Evolutionary conservation across 2,113 vertebrate species (phyloP).

Genomic region (Cyprinus carpio): DNA sequence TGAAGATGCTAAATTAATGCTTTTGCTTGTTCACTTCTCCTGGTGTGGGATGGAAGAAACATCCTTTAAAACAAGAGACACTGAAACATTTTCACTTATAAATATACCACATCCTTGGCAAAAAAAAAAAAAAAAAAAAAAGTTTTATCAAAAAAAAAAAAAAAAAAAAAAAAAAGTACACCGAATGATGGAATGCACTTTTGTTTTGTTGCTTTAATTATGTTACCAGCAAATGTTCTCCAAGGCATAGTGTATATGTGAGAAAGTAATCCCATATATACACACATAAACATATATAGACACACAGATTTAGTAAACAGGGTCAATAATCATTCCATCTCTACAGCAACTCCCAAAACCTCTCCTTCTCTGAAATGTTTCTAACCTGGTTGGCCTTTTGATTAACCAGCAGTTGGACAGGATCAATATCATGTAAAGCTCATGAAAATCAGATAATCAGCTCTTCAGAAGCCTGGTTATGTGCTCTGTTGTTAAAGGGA

Average conservation of each 20-base stretch:
- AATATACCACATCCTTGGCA: constrained; percentile 47
- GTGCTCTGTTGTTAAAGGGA: not conserved
- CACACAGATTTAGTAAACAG: constrained; percentile 45
- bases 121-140: constrained; percentile 7
- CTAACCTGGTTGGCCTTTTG: not conserved
- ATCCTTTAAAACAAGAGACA: constrained; percentile 31
- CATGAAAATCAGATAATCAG: not conserved
- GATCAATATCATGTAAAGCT: not conserved
- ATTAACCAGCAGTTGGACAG: not conserved
- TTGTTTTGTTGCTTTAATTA: constrained; percentile 43
- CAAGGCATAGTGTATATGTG: constrained; percentile 44
- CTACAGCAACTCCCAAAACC: not conserved
- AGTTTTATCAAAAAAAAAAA: constrained; percentile 50
- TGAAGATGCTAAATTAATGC: constrained; percentile 67
- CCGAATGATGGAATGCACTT: constrained; percentile 49
- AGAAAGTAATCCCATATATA: constrained; percentile 3
- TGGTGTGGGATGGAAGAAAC: constrained; percentile 32
- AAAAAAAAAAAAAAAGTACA: constrained; percentile 36
- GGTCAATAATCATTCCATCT: constrained; percentile 39
- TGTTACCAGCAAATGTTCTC: constrained; percentile 45
- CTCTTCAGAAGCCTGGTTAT: not conserved
- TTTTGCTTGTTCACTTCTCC: constrained; percentile 53
- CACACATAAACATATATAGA: not conserved
- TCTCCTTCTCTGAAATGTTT: not conserved
- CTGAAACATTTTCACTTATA: constrained; percentile 20